Percentiles rank a stretch among this genome's conserved stretches.
Conservation (phyloP, 2,888 invertebrate species). For the Pterostichus niger region DNA sequence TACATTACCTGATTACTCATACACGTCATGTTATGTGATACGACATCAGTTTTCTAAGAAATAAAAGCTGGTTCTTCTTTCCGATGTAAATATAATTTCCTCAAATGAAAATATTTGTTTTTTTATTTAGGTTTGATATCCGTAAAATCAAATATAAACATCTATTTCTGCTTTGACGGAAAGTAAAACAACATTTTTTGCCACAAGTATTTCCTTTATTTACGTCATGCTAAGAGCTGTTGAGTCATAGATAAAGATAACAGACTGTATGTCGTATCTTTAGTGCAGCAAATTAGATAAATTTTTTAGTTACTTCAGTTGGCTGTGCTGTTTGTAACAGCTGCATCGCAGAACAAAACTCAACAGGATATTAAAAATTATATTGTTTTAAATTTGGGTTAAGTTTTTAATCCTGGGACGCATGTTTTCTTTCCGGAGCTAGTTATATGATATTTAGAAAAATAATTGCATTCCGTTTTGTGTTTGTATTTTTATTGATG, state of each 20-base stretch:
- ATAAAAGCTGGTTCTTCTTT: neutral
- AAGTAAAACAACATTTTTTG: too few relatives aligned
- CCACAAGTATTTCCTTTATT: slow-evolving; percentile 12
- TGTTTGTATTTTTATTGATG: neutral
- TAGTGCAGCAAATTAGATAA: slow-evolving; percentile 2
- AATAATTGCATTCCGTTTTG: neutral
- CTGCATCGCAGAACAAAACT: slow-evolving; percentile 30
- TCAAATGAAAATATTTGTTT: neutral
- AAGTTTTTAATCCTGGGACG: neutral
- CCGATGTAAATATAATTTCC: neutral
- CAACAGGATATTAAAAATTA: slow-evolving; percentile 41
- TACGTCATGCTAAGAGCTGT: neutral
- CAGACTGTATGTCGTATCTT: slow-evolving; percentile 24
- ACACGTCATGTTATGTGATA: too few relatives aligned
- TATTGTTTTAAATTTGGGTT: slow-evolving; percentile 11
- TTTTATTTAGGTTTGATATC: neutral
- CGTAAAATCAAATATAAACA: neutral
- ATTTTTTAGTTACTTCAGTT: neutral
- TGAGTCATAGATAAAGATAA: slow-evolving; percentile 1
- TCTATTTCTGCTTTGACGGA: neutral
- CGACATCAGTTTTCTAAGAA: neutral
- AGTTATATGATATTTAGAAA: neutral
- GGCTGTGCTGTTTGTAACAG: neutral
- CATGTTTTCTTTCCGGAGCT: neutral
- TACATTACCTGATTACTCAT: too few relatives aligned